Base-by-base conservation (phyloP, 2,113 vertebrate genomes). In the Salvelinus alpinus region DNA sequence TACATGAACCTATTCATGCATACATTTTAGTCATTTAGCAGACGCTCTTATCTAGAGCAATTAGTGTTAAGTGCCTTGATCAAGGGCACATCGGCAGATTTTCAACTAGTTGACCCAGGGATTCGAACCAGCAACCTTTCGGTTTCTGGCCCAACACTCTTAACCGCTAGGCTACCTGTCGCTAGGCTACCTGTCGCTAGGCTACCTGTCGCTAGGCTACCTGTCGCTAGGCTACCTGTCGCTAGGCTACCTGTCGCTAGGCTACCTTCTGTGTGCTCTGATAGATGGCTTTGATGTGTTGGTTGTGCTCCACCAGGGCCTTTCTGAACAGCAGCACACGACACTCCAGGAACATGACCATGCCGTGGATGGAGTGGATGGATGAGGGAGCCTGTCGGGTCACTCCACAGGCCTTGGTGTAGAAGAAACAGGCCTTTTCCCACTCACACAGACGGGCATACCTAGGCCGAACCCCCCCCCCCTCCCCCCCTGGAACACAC, bases 321-420 rank as follows among this genome's bases (percentile, higher is more conserved):
- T 76, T 73, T 64, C 13, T 80, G 68, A 70, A 69, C 22, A 80
- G 62, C 68, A 80, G 62, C 20, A 72, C 73, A 0, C 7, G 57
- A 29, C 60, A 27, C 78, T 80, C 78, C 16, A 80, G 62, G 29
- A 80, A 80, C 64, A 22, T 71, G 31, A 68, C 24, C 1, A 16
- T 5, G 22, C 79, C 70, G 4, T 69, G 47, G 34, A 64, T 68
- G 51, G 78, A 54, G 13, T 76, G 54, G 18, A 80, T 59, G 31
- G 64, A 69, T 11, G 54, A n/a, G 20, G 74, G 74, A 22, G 65
- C 4, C 51, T 73, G 62, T 20, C 5, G 11, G n/a, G 54, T 51
- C 29, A 76, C 11, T 3, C 12, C 24, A 24, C n/a, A 29, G 3
- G 70, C 73, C 25, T 72, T 75, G 20, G 22, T 22, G 18, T 72